Evolutionary conservation across 2,113 vertebrate species (phyloP).

Genomic region (Hipposideros armiger): DNA sequence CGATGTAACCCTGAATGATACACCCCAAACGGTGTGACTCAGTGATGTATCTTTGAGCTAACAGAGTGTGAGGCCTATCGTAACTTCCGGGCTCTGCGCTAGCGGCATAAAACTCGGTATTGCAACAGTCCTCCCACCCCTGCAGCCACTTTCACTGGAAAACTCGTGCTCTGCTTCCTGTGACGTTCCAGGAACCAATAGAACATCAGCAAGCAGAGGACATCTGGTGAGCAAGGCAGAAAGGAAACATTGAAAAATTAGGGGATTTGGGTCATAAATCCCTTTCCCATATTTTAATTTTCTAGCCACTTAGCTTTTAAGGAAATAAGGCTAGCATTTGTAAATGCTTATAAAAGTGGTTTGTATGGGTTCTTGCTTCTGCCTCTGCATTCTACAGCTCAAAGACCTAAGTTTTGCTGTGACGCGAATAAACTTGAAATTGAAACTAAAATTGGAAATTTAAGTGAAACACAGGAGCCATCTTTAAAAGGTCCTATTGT

Average conservation of each 20-base stretch:
- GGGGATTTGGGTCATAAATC: rapidly evolving
- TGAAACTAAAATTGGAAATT: conserved; percentile 7
- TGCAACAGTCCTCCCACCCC: rapidly evolving
- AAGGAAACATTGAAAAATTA: not conserved
- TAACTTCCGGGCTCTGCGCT: not conserved
- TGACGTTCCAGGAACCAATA: not conserved
- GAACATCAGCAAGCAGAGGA: too few species aligned
- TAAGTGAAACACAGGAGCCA: not conserved
- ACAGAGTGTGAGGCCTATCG: not conserved
- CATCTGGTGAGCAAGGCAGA: not conserved
- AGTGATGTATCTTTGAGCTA: conserved; percentile 4
- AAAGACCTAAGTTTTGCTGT: not conserved
- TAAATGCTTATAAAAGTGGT: not conserved
- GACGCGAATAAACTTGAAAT: not conserved
- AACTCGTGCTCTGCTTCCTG: not conserved
- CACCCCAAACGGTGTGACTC: not conserved
- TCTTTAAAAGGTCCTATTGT: not conserved
- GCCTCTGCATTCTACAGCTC: not conserved
- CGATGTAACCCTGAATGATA: conserved; percentile 4
- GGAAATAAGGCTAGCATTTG: not conserved
- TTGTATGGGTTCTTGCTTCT: not conserved
- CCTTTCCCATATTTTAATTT: not conserved
- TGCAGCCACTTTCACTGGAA: not conserved
- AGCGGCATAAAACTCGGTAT: rapidly evolving
- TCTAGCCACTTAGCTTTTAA: not conserved